Conservation (phyloP, 1,140 invertebrate genomes). For the Stenopsyche tienmushanensis region DNA sequence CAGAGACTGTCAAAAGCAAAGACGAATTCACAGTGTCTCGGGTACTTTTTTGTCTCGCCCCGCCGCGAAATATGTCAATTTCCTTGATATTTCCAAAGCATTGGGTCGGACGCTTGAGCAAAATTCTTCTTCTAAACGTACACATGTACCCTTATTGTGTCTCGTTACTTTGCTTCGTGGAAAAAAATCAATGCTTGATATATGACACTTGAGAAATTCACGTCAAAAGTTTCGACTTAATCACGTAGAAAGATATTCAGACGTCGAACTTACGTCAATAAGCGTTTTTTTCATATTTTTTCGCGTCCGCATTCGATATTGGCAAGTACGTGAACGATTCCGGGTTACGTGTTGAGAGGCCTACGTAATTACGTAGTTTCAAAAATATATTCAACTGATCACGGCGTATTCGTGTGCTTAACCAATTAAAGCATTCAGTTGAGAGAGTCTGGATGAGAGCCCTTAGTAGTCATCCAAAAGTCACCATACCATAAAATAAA, state of each 20-base stretch:
- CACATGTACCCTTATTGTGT: constrained; percentile 4
- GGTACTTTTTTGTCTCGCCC: constrained; percentile 2
- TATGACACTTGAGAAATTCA: not conserved
- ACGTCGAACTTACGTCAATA: no score
- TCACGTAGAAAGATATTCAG: not conserved
- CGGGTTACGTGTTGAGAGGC: not conserved
- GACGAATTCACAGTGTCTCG: not conserved
- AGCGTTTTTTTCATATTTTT: no score
- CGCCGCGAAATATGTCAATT: constrained; percentile 14
- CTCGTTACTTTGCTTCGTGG: constrained; percentile 11
- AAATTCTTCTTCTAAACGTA: not conserved
- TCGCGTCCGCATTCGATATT: no score
- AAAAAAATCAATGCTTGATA: not conserved
- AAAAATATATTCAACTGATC: not conserved
- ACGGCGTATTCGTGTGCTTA: not conserved
- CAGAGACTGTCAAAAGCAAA: constrained; percentile 21
- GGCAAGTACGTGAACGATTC: no score
- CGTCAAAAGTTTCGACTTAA: not conserved
- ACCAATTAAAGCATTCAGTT: constrained; percentile 18
- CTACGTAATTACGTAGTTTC: not conserved
- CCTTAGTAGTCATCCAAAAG: not conserved
- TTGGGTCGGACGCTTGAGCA: constrained; percentile 7
- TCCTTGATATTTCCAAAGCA: constrained; percentile 25
- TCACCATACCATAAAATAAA: not conserved
- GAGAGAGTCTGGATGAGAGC: constrained; percentile 3